These are phyloP conservation scores for Mesoligia furuncula DNA, from an alignment of 2,888 invertebrate genomes.

Conservation along the genomic window DNA sequence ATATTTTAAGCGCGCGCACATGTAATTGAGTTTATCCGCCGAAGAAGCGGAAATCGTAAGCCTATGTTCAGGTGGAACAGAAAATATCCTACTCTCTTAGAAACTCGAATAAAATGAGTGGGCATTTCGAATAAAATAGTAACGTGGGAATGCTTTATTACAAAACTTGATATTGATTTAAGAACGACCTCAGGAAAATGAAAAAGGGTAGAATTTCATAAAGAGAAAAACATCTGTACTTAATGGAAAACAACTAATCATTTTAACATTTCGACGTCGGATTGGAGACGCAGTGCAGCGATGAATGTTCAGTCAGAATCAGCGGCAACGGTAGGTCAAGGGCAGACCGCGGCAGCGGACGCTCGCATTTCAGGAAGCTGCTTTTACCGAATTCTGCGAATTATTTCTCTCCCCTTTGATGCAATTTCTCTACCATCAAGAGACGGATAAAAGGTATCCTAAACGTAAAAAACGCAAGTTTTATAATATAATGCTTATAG, in stretches of 20 bases:
- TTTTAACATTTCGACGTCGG: conserved; percentile 63
- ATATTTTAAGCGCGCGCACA: conserved; percentile 35
- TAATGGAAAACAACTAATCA: conserved; percentile 58
- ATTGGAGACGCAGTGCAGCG: conserved; percentile 69
- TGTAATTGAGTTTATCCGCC: conserved; percentile 41
- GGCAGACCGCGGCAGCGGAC: conserved; percentile 75
- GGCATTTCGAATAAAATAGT: conserved; percentile 5
- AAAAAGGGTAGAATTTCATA: not conserved
- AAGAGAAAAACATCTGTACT: conserved; percentile 21
- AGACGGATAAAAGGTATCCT: conserved; percentile 16
- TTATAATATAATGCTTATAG: too few relatives aligned
- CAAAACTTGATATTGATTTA: conserved; percentile 17
- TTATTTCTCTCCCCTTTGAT: conserved; percentile 71
- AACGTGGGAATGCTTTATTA: not conserved
- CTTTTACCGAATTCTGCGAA: conserved; percentile 72
- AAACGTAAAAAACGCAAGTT: too few relatives aligned
- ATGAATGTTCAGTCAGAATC: conserved; percentile 71
- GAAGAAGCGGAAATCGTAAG: conserved; percentile 20
- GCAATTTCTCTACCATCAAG: conserved; percentile 63
- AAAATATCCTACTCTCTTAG: conserved; percentile 6
- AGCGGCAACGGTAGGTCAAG: conserved; percentile 79
- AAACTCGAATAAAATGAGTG: not conserved
- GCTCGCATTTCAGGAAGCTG: conserved; percentile 64
- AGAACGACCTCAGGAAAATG: conserved; percentile 7
- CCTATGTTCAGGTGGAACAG: conserved; percentile 5